Base-by-base conservation (phyloP, 1,140 invertebrate genomes). In the Drosophila auraria region DNA sequence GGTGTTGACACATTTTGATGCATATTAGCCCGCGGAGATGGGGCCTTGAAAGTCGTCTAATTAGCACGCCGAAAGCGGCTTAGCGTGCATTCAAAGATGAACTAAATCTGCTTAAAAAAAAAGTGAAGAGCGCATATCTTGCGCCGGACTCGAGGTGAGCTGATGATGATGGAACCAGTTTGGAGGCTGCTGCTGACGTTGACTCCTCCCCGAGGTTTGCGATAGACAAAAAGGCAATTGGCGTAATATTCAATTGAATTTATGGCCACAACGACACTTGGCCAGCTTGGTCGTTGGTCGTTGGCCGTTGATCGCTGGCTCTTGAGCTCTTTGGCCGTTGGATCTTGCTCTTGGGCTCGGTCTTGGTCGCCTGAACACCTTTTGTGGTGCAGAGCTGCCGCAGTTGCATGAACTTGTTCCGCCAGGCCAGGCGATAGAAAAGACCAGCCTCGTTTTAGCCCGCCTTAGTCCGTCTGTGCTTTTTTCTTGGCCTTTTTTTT, bases 181-280 rank as follows among this genome's bases (percentile, higher is more conserved):
- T 80, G 54, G 40, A 69, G 36, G 63, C 54, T 36, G 54, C 17
- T 56, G 51, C 47, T 58, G 45, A 36, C 44, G 17, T 66, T 73
- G 71, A 74, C 84, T 82, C 73, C 84, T 80, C 81, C 83, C 78
- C 84, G 75, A 70, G 38, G 80, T 75, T 78, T 56, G 78, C 78
- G 86, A 89, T 89, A 89, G 84, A 89, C 84, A 89, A 89, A 89
- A 91, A 91, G 80, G 90, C 90, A 92, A 87, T 92, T 87, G 87
- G 90, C 87, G 90, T 91, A 91, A 91, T 91, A 91, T 91, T 91
- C 87, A 92, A 91, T 92, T 92, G 89, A 84, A 92, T 92, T 91
- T 92, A 92, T 92, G 91, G 91, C 82, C 79, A 91, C 91, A 86
- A 80, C 84, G 83, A 92, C 87, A 92, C 87, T 90, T 90, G 80